phyloP scores from a whole-genome alignment of 2,888 invertebrate species.

The Cantharis flavilabris region DNA sequence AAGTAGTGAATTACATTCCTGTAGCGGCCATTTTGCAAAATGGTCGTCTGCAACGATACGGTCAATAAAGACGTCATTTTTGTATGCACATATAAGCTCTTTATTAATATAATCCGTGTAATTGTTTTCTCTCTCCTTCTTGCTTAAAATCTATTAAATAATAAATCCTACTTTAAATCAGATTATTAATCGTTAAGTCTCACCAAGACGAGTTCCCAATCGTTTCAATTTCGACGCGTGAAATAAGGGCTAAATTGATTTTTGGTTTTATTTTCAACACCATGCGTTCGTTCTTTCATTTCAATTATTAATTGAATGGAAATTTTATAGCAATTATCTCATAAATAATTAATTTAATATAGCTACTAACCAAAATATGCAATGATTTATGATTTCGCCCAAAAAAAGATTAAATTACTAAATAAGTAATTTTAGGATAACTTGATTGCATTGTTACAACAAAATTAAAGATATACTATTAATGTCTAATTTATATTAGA shows the following conservation, averaged over 20 bases:
- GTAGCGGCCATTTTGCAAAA: slow-evolving; percentile 28
- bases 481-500: too few species aligned
- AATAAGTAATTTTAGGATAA: too few species aligned
- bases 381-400: not conserved
- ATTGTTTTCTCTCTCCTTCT: slow-evolving; percentile 16
- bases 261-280: slow-evolving; percentile 13
- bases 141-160: slow-evolving; percentile 12
- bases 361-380: not conserved
- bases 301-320: not conserved
- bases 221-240: slow-evolving; percentile 27
- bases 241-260: slow-evolving; percentile 35
- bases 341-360: not conserved
- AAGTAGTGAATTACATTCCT: slow-evolving; percentile 22
- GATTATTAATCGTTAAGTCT: not conserved
- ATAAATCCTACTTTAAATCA: slow-evolving; percentile 15
- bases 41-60: slow-evolving; percentile 18
- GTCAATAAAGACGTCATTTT: slow-evolving; percentile 21
- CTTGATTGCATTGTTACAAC: too few species aligned
- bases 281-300: not conserved
- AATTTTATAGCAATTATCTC: not conserved
- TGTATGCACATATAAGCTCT: slow-evolving; percentile 14
- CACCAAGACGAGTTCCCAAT: slow-evolving; percentile 17
- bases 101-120: slow-evolving; percentile 26
- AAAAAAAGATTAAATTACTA: too few species aligned
- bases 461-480: too few species aligned